A percentile compares a stretch with the other conserved stretches of the same genome.
Conservation (phyloP, 2,888 invertebrate genomes). For the Eilema griseolum region DNA sequence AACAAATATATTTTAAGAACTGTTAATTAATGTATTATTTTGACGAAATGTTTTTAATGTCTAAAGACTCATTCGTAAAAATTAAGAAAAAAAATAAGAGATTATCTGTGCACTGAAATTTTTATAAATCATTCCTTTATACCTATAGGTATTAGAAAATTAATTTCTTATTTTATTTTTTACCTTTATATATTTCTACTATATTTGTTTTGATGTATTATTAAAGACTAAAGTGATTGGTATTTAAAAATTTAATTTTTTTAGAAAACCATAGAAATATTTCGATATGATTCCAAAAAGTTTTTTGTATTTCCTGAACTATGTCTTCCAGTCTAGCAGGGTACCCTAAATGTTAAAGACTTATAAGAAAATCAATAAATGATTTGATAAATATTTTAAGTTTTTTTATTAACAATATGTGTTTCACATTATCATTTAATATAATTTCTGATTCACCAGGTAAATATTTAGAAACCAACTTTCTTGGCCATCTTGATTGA, state of each 20-base stretch:
- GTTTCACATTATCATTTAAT: too few species aligned
- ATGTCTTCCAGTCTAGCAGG: slow-evolving; percentile 3
- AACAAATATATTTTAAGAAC: slow-evolving; percentile 6
- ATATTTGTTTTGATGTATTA: not conserved
- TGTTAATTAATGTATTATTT: not conserved
- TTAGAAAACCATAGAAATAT: too few species aligned
- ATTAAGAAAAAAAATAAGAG: slow-evolving; percentile 2
- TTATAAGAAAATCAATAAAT: not conserved
- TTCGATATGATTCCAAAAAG: not conserved
- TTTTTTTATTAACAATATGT: not conserved
- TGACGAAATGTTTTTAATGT: not conserved
- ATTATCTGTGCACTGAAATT: not conserved
- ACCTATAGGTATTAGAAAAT: not conserved
- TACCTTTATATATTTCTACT: not conserved
- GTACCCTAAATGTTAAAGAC: not conserved
- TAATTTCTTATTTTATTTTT: not conserved
- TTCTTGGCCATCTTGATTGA: too few species aligned
- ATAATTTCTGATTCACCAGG: not conserved
- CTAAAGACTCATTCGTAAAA: not conserved
- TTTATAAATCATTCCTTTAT: not conserved
- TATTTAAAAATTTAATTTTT: not conserved
- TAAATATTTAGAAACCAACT: not conserved
- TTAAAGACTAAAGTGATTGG: not conserved
- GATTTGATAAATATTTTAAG: not conserved
- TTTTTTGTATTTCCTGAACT: not conserved